These are phyloP conservation scores for Scaptomyza graminum DNA, from an alignment of 1,140 invertebrate species.

Conservation along the genomic window DNA sequence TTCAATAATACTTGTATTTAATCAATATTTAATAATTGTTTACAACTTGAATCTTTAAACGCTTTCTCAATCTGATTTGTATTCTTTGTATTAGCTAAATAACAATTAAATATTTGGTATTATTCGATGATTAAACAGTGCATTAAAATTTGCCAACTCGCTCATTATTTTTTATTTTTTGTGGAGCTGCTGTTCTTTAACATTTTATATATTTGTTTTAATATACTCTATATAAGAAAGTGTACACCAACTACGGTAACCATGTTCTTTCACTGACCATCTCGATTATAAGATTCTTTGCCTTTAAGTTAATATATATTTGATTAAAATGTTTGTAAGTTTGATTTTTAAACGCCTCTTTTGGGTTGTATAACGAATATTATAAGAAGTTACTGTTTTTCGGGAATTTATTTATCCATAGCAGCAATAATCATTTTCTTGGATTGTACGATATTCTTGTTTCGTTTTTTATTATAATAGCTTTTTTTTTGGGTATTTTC, in stretches of 20 bases:
- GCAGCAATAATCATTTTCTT: slow-evolving; percentile 41
- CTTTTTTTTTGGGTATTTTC: slow-evolving; percentile 17
- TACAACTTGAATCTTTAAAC: slow-evolving; percentile 47
- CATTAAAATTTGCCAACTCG: slow-evolving; percentile 80
- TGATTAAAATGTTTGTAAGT: slow-evolving; percentile 70
- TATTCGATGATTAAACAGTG: slow-evolving; percentile 84
- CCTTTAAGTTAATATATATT: slow-evolving; percentile 55
- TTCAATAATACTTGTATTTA: slow-evolving; percentile 13
- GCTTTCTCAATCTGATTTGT: slow-evolving; percentile 26
- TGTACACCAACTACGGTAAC: slow-evolving; percentile 43
- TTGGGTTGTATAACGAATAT: slow-evolving; percentile 13
- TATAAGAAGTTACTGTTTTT: slow-evolving; percentile 3
- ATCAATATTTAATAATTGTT: slow-evolving; percentile 22
- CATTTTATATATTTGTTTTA: slow-evolving; percentile 55
- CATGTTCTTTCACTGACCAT: slow-evolving; percentile 34
- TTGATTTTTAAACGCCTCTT: slow-evolving; percentile 52
- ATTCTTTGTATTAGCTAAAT: slow-evolving; percentile 62
- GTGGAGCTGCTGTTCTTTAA: slow-evolving; percentile 55
- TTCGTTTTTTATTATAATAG: slow-evolving; percentile 16
- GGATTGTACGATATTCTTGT: slow-evolving; percentile 28
- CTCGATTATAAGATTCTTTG: slow-evolving; percentile 39
- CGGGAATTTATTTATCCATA: slow-evolving; percentile 4
- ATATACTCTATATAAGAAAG: slow-evolving; percentile 48
- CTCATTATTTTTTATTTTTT: slow-evolving; percentile 45
- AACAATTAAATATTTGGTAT: slow-evolving; percentile 72